phyloP scores from a whole-genome alignment of 2,113 vertebrate species.

The Columba janthina region DNA sequence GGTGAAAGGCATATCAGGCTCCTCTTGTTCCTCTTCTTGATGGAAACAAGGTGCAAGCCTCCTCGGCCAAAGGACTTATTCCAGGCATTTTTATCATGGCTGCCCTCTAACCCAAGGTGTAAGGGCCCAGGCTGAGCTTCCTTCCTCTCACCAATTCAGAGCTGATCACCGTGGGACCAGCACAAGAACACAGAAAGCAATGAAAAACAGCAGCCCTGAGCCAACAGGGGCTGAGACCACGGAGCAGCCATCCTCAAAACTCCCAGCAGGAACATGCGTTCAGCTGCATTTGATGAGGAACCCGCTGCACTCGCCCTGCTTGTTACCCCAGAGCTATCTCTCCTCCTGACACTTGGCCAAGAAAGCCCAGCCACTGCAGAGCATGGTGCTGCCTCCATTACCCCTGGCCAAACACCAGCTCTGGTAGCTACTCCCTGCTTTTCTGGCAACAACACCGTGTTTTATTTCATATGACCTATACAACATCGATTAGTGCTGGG shows the following conservation, averaged over 20 bases:
- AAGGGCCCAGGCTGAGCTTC: background rate
- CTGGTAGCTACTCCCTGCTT: fast-evolving
- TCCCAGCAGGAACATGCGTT: background rate
- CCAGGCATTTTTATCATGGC: background rate
- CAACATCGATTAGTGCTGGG: fast-evolving
- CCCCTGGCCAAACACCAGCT: background rate
- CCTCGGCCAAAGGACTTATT: background rate
- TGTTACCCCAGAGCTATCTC: background rate
- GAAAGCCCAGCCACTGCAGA: background rate
- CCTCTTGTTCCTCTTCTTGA: background rate
- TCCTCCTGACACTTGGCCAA: background rate
- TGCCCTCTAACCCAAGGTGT: background rate
- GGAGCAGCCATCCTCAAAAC: background rate
- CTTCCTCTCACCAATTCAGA: background rate
- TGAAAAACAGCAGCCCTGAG: background rate
- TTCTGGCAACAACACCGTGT: background rate
- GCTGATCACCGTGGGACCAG: background rate
- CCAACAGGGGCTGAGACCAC: fast-evolving
- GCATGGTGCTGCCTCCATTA: background rate
- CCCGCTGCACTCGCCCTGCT: fast-evolving
- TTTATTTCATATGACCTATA: background rate
- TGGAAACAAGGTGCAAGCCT: background rate
- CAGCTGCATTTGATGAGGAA: fast-evolving
- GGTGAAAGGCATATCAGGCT: background rate
- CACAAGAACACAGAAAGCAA: fast-evolving